Percentiles rank a stretch among this genome's conserved stretches.
Evolutionary conservation across 2,113 vertebrate genomes (phyloP).

Genomic region (Indicator indicator): DNA sequence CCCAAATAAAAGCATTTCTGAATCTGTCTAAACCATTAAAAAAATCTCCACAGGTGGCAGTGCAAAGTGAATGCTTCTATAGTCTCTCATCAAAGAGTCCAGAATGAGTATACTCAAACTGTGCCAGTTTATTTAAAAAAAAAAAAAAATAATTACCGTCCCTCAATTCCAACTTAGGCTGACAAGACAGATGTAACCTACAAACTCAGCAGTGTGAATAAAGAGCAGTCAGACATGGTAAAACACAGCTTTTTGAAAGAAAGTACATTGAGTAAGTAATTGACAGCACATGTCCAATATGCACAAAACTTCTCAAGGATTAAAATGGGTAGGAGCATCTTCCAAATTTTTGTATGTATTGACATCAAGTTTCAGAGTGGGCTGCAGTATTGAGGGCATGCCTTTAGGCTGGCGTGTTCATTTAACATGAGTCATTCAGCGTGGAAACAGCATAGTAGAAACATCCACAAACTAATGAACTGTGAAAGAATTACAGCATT

Average conservation of each 20-base stretch:
- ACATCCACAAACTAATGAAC: constrained; percentile 61
- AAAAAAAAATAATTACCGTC: neutral
- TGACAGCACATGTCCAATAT: neutral
- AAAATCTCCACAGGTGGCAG: neutral
- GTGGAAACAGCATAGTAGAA: constrained; percentile 55
- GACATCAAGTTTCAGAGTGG: constrained; percentile 17
- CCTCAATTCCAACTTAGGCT: neutral
- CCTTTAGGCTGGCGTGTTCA: constrained; percentile 36
- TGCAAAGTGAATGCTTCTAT: neutral
- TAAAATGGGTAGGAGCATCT: neutral
- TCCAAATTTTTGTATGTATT: neutral
- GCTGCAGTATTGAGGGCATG: constrained; percentile 11
- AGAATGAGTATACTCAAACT: neutral
- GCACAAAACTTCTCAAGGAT: neutral
- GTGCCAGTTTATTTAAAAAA: neutral
- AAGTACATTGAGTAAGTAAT: neutral
- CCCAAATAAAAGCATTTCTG: neutral
- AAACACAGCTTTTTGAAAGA: neutral
- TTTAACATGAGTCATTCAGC: constrained; percentile 39
- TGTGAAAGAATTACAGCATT: constrained; percentile 51
- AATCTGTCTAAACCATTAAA: neutral
- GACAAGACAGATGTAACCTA: neutral
- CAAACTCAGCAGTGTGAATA: neutral
- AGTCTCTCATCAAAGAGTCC: neutral
- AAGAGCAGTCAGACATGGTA: neutral